Conservation (phyloP, 1,140 invertebrate species). For the Drosophila eugracilis region DNA sequence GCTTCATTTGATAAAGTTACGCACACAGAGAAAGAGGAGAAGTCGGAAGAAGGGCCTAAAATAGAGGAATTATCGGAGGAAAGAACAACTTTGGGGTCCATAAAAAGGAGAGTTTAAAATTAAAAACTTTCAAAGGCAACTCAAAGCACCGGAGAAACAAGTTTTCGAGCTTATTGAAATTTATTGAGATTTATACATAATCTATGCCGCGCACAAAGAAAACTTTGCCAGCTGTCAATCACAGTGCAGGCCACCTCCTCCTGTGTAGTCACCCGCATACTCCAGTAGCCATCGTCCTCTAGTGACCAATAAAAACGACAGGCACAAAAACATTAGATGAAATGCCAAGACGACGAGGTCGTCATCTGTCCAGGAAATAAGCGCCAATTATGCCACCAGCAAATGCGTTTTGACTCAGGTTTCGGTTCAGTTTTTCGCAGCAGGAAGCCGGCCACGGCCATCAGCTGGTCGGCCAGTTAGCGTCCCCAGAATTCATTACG, state of each 20-base stretch:
- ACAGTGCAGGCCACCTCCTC: conserved; percentile 28
- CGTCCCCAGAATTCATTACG: conserved; percentile 77
- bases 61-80: conserved; percentile 52
- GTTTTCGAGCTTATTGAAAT: conserved; percentile 79
- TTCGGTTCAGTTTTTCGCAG: conserved; percentile 52
- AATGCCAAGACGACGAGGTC: conserved; percentile 59
- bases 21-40: conserved; percentile 24
- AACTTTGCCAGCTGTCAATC: conserved; percentile 79
- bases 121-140: conserved; percentile 44
- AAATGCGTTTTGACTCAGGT: conserved; percentile 64
- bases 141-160: conserved; percentile 19
- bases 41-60: conserved; percentile 24
- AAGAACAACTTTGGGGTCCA: conserved; percentile 54
- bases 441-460: conserved; percentile 66
- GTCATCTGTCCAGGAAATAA: conserved; percentile 83
- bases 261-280: no score
- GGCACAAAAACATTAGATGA: conserved; percentile 76
- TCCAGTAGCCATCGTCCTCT: conserved; percentile 49
- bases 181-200: conserved; percentile 83
- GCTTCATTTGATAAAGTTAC: conserved; percentile 81
- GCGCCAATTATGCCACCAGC: conserved; percentile 83
- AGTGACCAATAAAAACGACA: conserved; percentile 78
- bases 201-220: conserved; percentile 43
- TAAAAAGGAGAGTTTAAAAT: conserved; percentile 28
- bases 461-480: conserved; percentile 70